A percentile compares a stretch with the other conserved stretches of the same genome.
phyloP scores from a whole-genome alignment of 2,888 invertebrate genomes.

The Meganola albula region DNA sequence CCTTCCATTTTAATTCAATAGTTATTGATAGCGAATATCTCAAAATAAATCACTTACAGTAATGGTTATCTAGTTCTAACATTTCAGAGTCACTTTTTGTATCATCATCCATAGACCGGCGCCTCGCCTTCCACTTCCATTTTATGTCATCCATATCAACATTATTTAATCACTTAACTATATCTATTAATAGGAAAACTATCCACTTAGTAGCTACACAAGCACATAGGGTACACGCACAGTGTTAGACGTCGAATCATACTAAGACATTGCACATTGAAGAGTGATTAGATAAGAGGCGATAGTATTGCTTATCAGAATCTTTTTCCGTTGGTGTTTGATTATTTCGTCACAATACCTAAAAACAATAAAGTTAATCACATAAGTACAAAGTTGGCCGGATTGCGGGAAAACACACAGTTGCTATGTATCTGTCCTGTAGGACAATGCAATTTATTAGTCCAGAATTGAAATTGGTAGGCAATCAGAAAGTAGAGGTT shows the following conservation, averaged over 20 bases:
- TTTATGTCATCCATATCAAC: conserved; percentile 52
- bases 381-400: no score
- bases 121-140: conserved; percentile 41
- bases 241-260: conserved; percentile 43
- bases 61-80: conserved; percentile 42
- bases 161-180: no score
- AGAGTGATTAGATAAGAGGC: conserved; percentile 67
- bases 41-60: conserved; percentile 50
- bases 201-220: no score
- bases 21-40: no score
- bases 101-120: conserved; percentile 64
- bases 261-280: conserved; percentile 60
- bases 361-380: neutral
- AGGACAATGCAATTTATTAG: no score
- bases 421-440: no score
- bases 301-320: conserved; percentile 61
- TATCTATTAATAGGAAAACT: no score
- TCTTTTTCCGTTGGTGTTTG: conserved; percentile 42
- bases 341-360: conserved; percentile 32
- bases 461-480: no score
- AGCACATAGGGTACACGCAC: no score
- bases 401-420: no score
- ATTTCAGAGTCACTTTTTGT: conserved; percentile 61
- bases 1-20: no score
- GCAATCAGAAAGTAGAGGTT: no score